Evolutionary conservation across 2,113 vertebrate genomes (phyloP).

Genomic region (Takifugu flavidus): DNA sequence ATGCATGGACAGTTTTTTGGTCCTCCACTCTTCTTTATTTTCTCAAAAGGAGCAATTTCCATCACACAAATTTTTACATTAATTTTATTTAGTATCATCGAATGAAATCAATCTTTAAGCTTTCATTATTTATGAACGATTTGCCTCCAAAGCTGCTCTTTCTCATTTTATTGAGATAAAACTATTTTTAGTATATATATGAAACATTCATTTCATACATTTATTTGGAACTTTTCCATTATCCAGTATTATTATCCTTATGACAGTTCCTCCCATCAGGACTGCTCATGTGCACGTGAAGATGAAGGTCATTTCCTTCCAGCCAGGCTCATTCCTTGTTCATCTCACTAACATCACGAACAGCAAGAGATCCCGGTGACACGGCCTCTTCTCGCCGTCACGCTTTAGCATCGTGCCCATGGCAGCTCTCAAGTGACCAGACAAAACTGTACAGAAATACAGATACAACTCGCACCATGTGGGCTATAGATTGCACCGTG

Average conservation of each 20-base stretch:
- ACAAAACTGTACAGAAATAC: conserved; percentile 60
- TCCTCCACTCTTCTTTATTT: no score
- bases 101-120: no score
- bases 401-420: conserved; percentile 42
- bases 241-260: neutral
- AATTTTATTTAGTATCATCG: no score
- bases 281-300: neutral
- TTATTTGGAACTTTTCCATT: no score
- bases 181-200: no score
- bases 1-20: no score
- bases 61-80: no score
- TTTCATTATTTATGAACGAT: no score
- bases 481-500: conserved; percentile 57
- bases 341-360: conserved; percentile 8
- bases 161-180: no score
- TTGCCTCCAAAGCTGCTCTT: no score
- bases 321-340: neutral
- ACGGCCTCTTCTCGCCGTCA: conserved; percentile 36
- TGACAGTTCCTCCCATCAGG: conserved; percentile 1
- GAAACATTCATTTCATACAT: neutral
- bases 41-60: no score
- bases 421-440: conserved; percentile 42
- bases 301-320: conserved; percentile 1
- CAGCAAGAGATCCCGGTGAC: conserved; percentile 12
- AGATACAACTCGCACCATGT: conserved; percentile 54